Evolutionary conservation across 2,113 vertebrate species (phyloP).

Genomic region (Rhegmatorhina hoffmannsi): DNA sequence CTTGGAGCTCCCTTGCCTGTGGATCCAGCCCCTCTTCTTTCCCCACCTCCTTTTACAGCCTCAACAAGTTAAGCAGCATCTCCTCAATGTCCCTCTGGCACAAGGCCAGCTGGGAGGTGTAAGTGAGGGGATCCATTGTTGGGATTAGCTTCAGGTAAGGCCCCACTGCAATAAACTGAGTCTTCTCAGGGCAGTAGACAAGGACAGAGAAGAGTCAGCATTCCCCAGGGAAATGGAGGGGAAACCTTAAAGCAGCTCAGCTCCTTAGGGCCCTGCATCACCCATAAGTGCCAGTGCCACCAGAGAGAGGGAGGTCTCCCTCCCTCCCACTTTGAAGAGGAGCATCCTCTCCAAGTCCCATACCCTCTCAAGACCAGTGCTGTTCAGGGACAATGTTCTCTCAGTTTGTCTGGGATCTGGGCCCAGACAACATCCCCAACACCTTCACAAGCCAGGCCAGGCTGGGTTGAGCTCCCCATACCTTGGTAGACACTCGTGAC

Average conservation of each 20-base stretch:
- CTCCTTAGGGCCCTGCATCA: neutral
- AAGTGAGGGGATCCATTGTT: neutral
- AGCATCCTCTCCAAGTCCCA: neutral
- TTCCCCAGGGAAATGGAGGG: neutral
- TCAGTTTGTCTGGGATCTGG: neutral
- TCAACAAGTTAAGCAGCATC: neutral
- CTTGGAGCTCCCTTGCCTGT: fast-evolving
- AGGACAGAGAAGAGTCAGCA: neutral
- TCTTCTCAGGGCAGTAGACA: neutral
- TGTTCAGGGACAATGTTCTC: neutral
- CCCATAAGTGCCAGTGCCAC: neutral
- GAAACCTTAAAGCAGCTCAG: neutral
- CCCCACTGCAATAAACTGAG: neutral
- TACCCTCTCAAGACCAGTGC: neutral
- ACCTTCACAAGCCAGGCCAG: neutral
- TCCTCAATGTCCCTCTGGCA: neutral
- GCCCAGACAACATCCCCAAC: neutral
- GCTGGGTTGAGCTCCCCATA: neutral
- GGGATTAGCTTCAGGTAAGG: neutral
- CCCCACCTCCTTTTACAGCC: neutral
- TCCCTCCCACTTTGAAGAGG: neutral
- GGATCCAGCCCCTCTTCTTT: neutral
- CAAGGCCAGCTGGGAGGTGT: neutral
- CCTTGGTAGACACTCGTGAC: neutral
- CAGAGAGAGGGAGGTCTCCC: neutral